These are phyloP conservation scores for Endotricha flammealis DNA, from an alignment of 2,888 invertebrate species.

Conservation along the genomic window DNA sequence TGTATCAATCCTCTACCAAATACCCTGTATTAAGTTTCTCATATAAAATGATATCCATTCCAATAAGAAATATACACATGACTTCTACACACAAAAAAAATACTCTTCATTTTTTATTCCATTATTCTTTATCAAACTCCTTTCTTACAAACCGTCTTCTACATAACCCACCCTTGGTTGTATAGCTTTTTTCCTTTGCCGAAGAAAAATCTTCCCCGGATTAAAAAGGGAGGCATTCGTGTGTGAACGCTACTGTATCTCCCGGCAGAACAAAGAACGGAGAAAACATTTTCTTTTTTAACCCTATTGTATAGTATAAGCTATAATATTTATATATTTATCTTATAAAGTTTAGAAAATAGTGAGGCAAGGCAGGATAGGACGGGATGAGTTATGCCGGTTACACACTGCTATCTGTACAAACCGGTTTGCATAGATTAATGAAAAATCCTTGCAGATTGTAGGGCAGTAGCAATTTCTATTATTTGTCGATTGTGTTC, in stretches of 20 bases:
- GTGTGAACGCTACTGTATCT: slow-evolving; percentile 72
- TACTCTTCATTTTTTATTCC: not conserved
- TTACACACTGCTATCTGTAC: no score
- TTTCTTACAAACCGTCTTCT: slow-evolving; percentile 3
- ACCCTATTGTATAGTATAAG: slow-evolving; percentile 21
- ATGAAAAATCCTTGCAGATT: no score
- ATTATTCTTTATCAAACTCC: slow-evolving; percentile 1
- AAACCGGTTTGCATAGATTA: no score
- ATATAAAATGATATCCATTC: no score
- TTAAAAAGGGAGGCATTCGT: slow-evolving; percentile 69
- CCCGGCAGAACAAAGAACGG: slow-evolving; percentile 58
- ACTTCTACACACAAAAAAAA: not conserved
- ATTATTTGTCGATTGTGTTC: no score
- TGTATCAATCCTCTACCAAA: no score
- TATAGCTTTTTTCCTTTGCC: slow-evolving; percentile 46
- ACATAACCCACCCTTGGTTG: slow-evolving; percentile 26
- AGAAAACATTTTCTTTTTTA: slow-evolving; percentile 57
- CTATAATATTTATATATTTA: slow-evolving; percentile 21
- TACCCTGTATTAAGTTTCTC: no score
- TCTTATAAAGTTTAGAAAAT: no score
- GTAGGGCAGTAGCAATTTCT: no score
- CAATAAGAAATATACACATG: no score
- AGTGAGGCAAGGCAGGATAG: no score
- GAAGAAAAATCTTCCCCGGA: slow-evolving; percentile 57
- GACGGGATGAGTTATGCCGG: no score